Percentiles rank a stretch among this genome's conserved stretches.
These are phyloP conservation scores for Caenorhabditis becei DNA, from an alignment of 2,888 invertebrate species.

Conservation along the genomic window DNA sequence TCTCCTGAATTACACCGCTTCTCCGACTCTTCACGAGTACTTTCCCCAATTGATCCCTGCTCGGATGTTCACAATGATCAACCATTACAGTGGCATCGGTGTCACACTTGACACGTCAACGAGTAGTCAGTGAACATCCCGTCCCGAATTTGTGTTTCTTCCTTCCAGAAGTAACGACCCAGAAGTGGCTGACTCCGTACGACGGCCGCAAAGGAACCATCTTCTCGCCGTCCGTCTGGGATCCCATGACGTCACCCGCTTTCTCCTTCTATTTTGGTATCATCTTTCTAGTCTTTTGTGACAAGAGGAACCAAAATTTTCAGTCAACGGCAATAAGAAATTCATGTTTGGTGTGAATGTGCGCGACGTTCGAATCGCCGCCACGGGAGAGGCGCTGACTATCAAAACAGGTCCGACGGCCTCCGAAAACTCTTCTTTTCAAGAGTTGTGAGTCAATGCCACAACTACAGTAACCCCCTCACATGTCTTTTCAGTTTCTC, in stretches of 20 bases:
- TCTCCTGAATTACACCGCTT: constrained; percentile 31
- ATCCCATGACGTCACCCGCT: constrained; percentile 29
- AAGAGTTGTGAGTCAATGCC: constrained; percentile 27
- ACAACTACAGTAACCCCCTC: neutral
- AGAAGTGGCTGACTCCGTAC: constrained; percentile 42
- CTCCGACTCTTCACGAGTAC: neutral
- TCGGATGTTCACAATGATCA: constrained; percentile 56
- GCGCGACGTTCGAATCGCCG: constrained; percentile 34
- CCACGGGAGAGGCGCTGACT: constrained; percentile 28
- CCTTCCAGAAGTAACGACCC: constrained; percentile 19
- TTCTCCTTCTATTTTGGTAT: constrained; percentile 42
- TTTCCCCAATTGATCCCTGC: constrained; percentile 52
- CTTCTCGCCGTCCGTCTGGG: constrained; percentile 48
- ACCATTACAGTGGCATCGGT: constrained; percentile 48
- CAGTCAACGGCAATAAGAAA: constrained; percentile 33
- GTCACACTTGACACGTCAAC: constrained; percentile 39
- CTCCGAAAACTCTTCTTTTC: constrained; percentile 36
- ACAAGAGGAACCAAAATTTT: neutral
- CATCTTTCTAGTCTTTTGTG: neutral
- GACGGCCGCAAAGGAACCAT: constrained; percentile 51
- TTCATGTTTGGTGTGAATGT: constrained; percentile 52
- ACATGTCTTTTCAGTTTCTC: constrained; percentile 41
- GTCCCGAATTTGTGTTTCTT: neutral
- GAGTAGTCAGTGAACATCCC: constrained; percentile 13
- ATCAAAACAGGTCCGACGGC: constrained; percentile 49